phyloP scores from a whole-genome alignment of 2,888 invertebrate species.

The Caenorhabditis sp. region DNA sequence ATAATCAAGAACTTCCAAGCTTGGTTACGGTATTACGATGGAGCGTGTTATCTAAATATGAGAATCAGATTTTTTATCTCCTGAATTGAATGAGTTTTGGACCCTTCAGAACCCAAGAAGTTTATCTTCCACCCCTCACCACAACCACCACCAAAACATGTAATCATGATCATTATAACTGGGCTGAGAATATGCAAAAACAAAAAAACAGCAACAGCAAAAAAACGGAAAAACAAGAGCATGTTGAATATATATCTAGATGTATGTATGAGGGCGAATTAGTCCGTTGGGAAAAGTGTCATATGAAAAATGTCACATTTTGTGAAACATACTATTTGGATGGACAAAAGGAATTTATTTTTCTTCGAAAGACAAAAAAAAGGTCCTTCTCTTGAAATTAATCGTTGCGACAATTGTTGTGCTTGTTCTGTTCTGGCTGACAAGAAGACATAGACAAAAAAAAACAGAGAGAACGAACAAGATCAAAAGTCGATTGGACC shows the following conservation, averaged over 20 bases:
- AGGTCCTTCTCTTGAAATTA: background rate
- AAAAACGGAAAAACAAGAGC: background rate
- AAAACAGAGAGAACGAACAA: background rate
- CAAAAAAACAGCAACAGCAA: background rate
- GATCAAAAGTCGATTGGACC: background rate
- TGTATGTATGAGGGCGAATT: background rate
- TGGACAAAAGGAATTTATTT: background rate
- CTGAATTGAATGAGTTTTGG: no score
- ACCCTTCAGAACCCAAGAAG: no score
- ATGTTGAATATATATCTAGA: background rate
- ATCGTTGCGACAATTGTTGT: background rate
- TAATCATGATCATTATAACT: no score
- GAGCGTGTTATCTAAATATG: no score
- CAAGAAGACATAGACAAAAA: background rate
- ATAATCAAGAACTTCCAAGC: no score
- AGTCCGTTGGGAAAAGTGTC: background rate
- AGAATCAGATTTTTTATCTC: no score
- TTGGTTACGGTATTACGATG: no score
- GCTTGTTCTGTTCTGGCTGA: background rate
- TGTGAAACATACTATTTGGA: background rate
- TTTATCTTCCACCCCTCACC: no score
- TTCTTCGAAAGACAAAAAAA: background rate
- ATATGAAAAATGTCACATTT: background rate
- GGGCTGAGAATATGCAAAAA: background rate
- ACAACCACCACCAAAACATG: no score